A percentile compares a stretch with the other conserved stretches of the same genome.
Conservation (phyloP, 1,140 invertebrate genomes). For the Belonocnema kinseyi region DNA sequence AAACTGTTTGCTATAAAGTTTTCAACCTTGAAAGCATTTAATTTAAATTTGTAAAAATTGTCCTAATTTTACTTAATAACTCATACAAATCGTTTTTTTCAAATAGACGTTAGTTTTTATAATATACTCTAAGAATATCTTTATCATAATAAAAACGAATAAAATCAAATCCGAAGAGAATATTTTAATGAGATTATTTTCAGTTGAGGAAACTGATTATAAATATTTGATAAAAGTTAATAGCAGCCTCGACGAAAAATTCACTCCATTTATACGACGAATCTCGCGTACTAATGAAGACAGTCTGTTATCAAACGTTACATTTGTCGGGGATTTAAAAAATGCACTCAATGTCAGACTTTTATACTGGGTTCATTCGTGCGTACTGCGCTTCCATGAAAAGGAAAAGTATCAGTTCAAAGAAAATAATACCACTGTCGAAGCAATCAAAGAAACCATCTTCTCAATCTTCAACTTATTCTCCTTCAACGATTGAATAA, state of each 20-base stretch:
- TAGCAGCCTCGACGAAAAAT: not conserved
- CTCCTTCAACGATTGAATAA: not conserved
- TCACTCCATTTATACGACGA: not conserved
- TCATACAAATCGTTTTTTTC: too few relatives aligned
- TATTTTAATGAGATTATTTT: too few relatives aligned
- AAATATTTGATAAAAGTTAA: not conserved
- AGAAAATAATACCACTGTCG: not conserved
- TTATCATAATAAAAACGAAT: too few relatives aligned
- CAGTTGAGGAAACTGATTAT: too few relatives aligned
- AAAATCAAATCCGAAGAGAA: too few relatives aligned
- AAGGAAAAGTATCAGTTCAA: slow-evolving; percentile 26
- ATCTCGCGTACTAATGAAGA: slow-evolving; percentile 10
- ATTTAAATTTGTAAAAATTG: too few relatives aligned
- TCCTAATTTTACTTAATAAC: too few relatives aligned
- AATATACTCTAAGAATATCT: too few relatives aligned
- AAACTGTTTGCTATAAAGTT: too few relatives aligned
- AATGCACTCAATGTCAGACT: slow-evolving; percentile 6
- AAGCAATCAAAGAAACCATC: not conserved
- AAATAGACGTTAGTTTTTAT: too few relatives aligned
- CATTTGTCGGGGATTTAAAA: not conserved
- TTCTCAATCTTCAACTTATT: not conserved
- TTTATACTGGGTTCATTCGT: slow-evolving; percentile 9
- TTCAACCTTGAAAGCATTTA: too few relatives aligned
- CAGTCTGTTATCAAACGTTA: not conserved
- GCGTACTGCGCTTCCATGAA: not conserved